These are phyloP conservation scores for Lepidothrix coronata DNA, from an alignment of 2,113 vertebrate genomes.

Conservation along the genomic window DNA sequence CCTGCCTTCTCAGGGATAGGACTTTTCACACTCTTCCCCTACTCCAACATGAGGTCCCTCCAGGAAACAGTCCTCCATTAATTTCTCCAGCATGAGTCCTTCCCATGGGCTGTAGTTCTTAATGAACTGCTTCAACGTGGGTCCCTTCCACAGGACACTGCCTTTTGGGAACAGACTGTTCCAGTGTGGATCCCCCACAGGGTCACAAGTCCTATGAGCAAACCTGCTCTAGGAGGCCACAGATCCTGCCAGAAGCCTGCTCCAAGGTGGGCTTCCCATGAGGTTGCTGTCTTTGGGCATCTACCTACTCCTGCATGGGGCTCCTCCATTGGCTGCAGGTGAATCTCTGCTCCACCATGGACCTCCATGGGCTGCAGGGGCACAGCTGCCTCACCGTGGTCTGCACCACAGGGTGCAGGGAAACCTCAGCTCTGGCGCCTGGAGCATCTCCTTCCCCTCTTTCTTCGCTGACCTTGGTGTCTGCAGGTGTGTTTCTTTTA, in stretches of 20 bases:
- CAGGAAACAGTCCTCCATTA: background rate
- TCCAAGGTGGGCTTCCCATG: background rate
- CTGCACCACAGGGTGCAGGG: background rate
- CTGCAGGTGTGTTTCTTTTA: background rate
- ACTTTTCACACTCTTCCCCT: background rate
- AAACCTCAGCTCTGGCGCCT: background rate
- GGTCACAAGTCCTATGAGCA: background rate
- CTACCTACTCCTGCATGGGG: background rate
- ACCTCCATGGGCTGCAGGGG: background rate
- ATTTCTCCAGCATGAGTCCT: background rate
- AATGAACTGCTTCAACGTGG: background rate
- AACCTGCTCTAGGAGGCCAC: background rate
- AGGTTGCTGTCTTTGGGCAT: background rate
- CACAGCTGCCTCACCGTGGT: background rate
- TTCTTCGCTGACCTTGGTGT: background rate
- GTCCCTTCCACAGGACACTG: too few species aligned
- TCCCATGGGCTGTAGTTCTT: background rate
- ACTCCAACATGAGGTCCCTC: background rate
- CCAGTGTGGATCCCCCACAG: background rate
- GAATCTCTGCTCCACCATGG: background rate
- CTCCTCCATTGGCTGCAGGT: background rate
- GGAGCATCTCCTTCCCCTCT: background rate
- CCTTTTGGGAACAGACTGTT: background rate
- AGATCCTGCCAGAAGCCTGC: background rate
- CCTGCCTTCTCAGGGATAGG: background rate